Base-by-base conservation (phyloP, 2,797 vertebrate species). In the Sardinella longiceps region DNA sequence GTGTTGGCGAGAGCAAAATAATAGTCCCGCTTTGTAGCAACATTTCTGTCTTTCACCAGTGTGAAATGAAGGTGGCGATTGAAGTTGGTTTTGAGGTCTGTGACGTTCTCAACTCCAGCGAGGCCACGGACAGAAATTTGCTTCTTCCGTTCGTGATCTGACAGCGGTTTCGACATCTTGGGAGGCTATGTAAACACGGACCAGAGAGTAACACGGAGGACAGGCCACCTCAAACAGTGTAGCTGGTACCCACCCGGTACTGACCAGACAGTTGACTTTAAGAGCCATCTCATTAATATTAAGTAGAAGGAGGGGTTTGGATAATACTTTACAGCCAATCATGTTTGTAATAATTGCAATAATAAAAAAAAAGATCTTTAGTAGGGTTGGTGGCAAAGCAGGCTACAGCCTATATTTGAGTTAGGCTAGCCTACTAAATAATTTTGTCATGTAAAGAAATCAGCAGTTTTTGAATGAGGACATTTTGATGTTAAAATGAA, bases 31-130 rank as follows among this genome's bases (percentile, higher is more conserved):
- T 90, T 91, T 6, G 95, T 97, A 43, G 98, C 95, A 88, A 99
- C 98, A 86, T 98, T 98, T 83, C 98, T 96, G 90, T 99, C 98
- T 91, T 99, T 99, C 33, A 98, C 98, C 85, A 98, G 94, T 0
- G 98, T 99, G 89, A 99, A 99, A 92, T 99, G 98, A 1, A 99
- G 95, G 89, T 99, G 98, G 18, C 98, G 95, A 93, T 99, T 99
- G 92, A 98, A 99, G 91, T 94, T 97, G 80, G 89, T 94, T 94
- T 98, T 99, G 85, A 99, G 92, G 0, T 97, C 97, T 0, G 94
- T 0, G 7, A 99, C 96, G 2, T 98, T 98, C 89, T 99, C 98
- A 66, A 97, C 93, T 0, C 97, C 97, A 0, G 97, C 97, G 15
- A 99, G 95, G 80, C 98, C 98, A 0, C 95, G 94, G 87, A 99